Base-by-base conservation (phyloP, 2,888 invertebrate genomes). In the Meghimatium bilineatum region DNA sequence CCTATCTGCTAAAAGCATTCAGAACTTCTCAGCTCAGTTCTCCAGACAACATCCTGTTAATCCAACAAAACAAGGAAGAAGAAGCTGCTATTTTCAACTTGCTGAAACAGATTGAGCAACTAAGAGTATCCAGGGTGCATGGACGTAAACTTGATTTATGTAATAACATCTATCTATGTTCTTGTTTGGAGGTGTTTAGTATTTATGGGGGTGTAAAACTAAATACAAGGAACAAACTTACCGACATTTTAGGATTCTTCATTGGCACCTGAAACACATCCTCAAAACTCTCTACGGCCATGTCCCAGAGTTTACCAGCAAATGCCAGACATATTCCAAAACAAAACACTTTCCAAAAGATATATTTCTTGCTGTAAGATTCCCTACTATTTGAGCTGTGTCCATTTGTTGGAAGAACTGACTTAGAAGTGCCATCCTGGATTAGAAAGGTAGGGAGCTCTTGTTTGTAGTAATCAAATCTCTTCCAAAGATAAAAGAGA, bases 241-340 rank as follows among this genome's bases (percentile, higher is more conserved):
- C 86, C 63, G 71, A 71, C 66, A 88, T 75, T 29, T 87, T 85
- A 2, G 87, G 84, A 66, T 87, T 86, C 38, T 85, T 86, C n/a
- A 90, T 36, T n/a, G 88, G 88, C 32, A 83, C 87, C 85, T 90
- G 88, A 75, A 90, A 89, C 1, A 90, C 83, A 1, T 86, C 79
- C 66, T 88, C 88, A 72, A 88, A 89, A 26, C 89, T 85, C n/a
- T 87, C 89, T 0, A 90, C 87, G 23, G 86, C 83, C 75, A 85
- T 85, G 85, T 92, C 92, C 92, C 92, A 92, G 66, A 89, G 86
- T 36, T 87, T 87, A 32, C 90, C 90, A 14, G 90, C 87, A n/a
- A 89, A 32, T 0, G 89, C 90, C 23, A 91, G 80, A 71, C 88
- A 85, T 12, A 88, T 66, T 5, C 91, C 92, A 82, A 87, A 90